Conservation (phyloP, 2,888 invertebrate genomes). For the Labia minor region DNA sequence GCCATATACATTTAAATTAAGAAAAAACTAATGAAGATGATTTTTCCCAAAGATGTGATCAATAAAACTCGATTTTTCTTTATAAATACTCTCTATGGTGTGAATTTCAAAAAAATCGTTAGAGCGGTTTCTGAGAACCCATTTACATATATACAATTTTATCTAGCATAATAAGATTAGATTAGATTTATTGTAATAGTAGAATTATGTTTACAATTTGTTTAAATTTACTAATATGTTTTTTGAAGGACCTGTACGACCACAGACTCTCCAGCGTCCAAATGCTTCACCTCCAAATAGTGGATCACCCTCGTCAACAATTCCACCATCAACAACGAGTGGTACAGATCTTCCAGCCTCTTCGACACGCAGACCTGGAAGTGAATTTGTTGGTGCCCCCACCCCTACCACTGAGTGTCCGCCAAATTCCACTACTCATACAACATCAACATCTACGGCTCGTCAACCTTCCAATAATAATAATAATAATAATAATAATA, state of each 20-base stretch:
- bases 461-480: conserved; percentile 19
- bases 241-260: conserved; percentile 57
- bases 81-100: too few species aligned
- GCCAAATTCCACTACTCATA: conserved; percentile 46
- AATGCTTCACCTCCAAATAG: conserved; percentile 43
- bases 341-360: conserved; percentile 37
- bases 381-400: conserved; percentile 30
- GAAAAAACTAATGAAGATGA: too few species aligned
- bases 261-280: conserved; percentile 58
- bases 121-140: too few species aligned
- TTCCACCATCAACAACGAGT: conserved; percentile 32
- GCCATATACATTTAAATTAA: too few species aligned
- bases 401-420: conserved; percentile 55
- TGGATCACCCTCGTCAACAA: conserved; percentile 37
- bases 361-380: conserved; percentile 30
- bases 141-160: too few species aligned
- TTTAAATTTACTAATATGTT: too few species aligned
- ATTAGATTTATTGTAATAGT: too few species aligned
- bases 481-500: conserved; percentile 36
- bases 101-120: too few species aligned
- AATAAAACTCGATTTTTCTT: too few species aligned
- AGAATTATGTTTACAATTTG: too few species aligned
- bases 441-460: conserved; percentile 29
- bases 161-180: too few species aligned
- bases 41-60: too few species aligned